Conservation (phyloP, 2,888 invertebrate genomes). For the Crioceris asparagi region DNA sequence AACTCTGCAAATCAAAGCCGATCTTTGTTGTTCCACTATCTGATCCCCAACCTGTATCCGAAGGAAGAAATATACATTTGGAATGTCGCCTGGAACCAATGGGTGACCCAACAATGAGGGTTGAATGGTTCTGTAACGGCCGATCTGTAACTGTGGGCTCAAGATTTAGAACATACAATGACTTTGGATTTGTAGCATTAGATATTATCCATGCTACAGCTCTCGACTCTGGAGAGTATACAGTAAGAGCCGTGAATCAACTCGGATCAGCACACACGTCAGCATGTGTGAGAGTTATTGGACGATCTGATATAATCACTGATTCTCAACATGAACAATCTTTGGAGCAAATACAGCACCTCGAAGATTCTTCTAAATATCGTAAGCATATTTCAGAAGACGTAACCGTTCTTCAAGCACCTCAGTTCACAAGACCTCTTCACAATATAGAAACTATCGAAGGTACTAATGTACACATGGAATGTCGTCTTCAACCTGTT, state of each 20-base stretch:
- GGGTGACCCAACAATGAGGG: constrained; percentile 92
- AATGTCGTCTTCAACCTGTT: constrained; percentile 82
- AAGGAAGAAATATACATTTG: constrained; percentile 82
- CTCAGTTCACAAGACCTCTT: constrained; percentile 76
- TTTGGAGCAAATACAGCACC: constrained; percentile 80
- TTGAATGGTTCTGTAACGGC: constrained; percentile 94
- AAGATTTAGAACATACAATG: constrained; percentile 88
- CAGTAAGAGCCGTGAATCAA: constrained; percentile 85
- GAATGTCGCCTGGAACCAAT: constrained; percentile 89
- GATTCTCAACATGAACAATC: constrained; percentile 90
- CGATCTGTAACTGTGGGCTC: constrained; percentile 80
- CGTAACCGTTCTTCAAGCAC: constrained; percentile 72
- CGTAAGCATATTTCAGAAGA: constrained; percentile 66
- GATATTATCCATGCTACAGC: constrained; percentile 90
- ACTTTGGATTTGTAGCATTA: constrained; percentile 94
- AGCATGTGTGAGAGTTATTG: constrained; percentile 78
- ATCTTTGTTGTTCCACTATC: constrained; percentile 83
- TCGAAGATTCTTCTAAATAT: constrained; percentile 70
- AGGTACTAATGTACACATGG: constrained; percentile 84
- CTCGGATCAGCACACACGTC: constrained; percentile 87
- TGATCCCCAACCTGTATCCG: constrained; percentile 73
- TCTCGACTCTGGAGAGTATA: constrained; percentile 93
- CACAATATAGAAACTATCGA: constrained; percentile 86
- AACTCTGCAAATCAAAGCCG: constrained; percentile 90
- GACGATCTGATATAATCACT: constrained; percentile 69